phyloP scores from a whole-genome alignment of 2,113 vertebrate genomes.

The Oncorhynchus kisutch region DNA sequence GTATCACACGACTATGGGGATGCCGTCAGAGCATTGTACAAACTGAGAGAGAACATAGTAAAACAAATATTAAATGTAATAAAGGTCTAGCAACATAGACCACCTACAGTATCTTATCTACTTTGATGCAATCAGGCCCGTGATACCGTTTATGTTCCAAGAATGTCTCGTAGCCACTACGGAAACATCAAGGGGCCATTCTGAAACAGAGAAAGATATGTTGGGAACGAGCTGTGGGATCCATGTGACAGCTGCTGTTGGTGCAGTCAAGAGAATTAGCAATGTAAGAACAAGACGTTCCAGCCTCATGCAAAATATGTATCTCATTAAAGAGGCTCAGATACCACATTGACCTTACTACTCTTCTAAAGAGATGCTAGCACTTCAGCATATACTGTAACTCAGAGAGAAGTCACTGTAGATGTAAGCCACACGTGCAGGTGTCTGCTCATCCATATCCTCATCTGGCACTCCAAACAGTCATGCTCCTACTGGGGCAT shows the following conservation, averaged over 20 bases:
- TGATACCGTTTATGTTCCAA: neutral
- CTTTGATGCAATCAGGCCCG: too few relatives aligned
- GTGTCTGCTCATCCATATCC: neutral
- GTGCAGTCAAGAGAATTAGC: slow-evolving; percentile 17
- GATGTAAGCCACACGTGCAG: neutral
- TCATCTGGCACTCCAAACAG: neutral
- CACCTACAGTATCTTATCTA: too few relatives aligned
- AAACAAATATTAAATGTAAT: too few relatives aligned
- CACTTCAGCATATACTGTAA: neutral
- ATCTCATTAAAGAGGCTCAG: neutral
- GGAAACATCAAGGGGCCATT: neutral
- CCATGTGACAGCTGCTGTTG: slow-evolving; percentile 50
- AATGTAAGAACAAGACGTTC: neutral
- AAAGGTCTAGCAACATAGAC: too few relatives aligned
- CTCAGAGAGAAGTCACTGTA: neutral
- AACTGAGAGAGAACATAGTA: too few relatives aligned
- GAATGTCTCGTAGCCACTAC: neutral
- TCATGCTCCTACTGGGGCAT: neutral
- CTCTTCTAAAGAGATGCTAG: neutral
- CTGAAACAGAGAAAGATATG: neutral
- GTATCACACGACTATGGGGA: too few relatives aligned
- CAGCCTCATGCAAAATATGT: neutral
- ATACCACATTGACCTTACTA: neutral
- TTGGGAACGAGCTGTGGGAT: slow-evolving; percentile 28
- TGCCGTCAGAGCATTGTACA: too few relatives aligned